Base-by-base conservation (phyloP, 2,888 invertebrate genomes). In the Pristionchus japonicus region DNA sequence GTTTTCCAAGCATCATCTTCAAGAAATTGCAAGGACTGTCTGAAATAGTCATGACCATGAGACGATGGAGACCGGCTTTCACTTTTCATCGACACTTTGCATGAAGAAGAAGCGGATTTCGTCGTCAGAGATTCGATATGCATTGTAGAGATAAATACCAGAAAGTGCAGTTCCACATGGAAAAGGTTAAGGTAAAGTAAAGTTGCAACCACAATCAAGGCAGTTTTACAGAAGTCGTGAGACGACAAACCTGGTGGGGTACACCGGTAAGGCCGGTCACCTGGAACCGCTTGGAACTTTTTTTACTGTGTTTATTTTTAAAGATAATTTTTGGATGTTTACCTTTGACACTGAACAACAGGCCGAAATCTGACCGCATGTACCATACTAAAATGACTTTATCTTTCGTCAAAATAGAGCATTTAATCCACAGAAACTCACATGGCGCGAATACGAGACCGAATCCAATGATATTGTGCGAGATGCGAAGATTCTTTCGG, bases 71-170 rank as follows among this genome's bases (percentile, higher is more conserved):
- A 47, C 1, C n/a, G 2, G 11, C 0, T 23, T 34, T 43, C n/a
- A 40, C 40, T 20, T 17, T 9, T 80, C 27, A 3, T 80, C 80
- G 27, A 13, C 27, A 20, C 43, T 43, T 80, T 80, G 43, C n/a
- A 47, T 40, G n/a, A n/a, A 43, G 47, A 47, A 80, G 1, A 80
- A 80, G 9, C 80, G 80, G 17, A 80, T 47, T 80, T 80, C 80
- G 1, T 6, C 23, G n/a, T 80, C 43, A 13, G 34, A 34, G 1
- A 80, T 27, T n/a, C 80, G 23, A 20, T 20, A 80, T 0, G 80
- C 80, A 80, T 47, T 80, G 80, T 80, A 80, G 9, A 47, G 43
- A 23, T 80, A 80, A n/a, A 80, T n/a, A 0, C 80, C 80, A 0
- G 43, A 70, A 11, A 70, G 70, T 31, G 70, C 15, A 0, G 37